Evolutionary conservation across 2,797 vertebrate genomes (phyloP), one percentile per base, ranked within the genome.

Genomic region (Myripristis jacobus): DNA sequence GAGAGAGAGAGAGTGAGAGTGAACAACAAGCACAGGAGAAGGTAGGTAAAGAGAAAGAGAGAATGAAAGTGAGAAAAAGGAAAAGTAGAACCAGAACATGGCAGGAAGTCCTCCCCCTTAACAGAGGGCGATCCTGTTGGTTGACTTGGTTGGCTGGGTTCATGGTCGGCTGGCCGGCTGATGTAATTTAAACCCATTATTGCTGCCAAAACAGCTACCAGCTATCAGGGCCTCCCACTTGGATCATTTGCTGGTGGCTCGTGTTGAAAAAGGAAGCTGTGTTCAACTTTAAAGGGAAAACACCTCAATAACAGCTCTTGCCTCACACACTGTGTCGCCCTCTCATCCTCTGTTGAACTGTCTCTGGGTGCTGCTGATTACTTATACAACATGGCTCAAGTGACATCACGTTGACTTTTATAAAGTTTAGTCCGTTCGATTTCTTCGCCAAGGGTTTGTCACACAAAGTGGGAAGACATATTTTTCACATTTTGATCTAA

Each of bases 201-300:
- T 57, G 36, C 50, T 74, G 69, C 69, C 66, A 62, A 70, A 74
- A 50, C 19, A 48, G 29, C 54, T 58, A 47, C 51, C 47, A 57
- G 27, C 25, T 46, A n/a, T 52, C 50, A 54, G 11, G 60, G 50
- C 22, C 44, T 2, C 48, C 27, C 21, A 8, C 52, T 66, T n/a
- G 21, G 3, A 44, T 29, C 15, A 44, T 64, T 50, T 61, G 34
- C 24, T 34, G 4, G 6, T 9, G 27, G 46, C 41, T 54, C 0
- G 10, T 18, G 54, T 70, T 76, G 47, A 25, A 66, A 59, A 56
- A 50, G 18, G 12, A 48, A 29, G 29, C 4, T 8, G 29, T 31
- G 29, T 43, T 34, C 10, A n/a, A 57, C 12, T 24, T 44, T 43
- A 18, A 18, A 24, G 43, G 4, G 25, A 8, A 18, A 44, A 57